These are phyloP conservation scores for Calliopsis andreniformis DNA, from an alignment of 1,140 invertebrate species.

Conservation along the genomic window DNA sequence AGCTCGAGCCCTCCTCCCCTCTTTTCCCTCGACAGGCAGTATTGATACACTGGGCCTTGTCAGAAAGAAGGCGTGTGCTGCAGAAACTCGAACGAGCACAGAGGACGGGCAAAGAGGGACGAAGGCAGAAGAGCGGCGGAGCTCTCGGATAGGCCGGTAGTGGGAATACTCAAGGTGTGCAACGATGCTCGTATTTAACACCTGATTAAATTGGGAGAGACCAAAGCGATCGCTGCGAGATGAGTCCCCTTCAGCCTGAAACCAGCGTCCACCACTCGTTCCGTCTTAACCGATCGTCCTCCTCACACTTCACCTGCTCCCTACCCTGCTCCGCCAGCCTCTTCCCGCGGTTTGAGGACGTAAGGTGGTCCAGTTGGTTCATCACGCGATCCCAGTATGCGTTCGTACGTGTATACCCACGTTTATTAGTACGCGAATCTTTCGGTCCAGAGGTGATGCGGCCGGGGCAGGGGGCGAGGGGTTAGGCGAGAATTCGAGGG, in stretches of 20 bases:
- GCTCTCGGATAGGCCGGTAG: slow-evolving; percentile 14
- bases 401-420: background rate
- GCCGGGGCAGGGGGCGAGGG: slow-evolving; percentile 30
- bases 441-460: slow-evolving; percentile 20
- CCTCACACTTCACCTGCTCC: slow-evolving; percentile 56
- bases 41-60: slow-evolving; percentile 1
- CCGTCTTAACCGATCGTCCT: slow-evolving; percentile 47
- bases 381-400: slow-evolving; percentile 1
- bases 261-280: slow-evolving; percentile 38
- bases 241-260: slow-evolving; percentile 57
- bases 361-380: slow-evolving; percentile 68
- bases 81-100: no score
- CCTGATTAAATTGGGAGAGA: slow-evolving; percentile 75
- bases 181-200: slow-evolving; percentile 78
- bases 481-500: slow-evolving; percentile 16
- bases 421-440: background rate
- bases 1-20: slow-evolving; percentile 7
- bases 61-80: background rate
- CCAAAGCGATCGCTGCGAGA: slow-evolving; percentile 73
- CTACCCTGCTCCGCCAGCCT: slow-evolving; percentile 28
- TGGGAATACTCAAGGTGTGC: slow-evolving; percentile 57
- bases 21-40: background rate
- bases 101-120: background rate
- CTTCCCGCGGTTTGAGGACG: slow-evolving; percentile 71
- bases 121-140: slow-evolving; percentile 5